Percentiles rank a stretch among this genome's conserved stretches.
These are phyloP conservation scores for Apodemia hepburni DNA, from an alignment of 2,888 invertebrate genomes.

Conservation along the genomic window DNA sequence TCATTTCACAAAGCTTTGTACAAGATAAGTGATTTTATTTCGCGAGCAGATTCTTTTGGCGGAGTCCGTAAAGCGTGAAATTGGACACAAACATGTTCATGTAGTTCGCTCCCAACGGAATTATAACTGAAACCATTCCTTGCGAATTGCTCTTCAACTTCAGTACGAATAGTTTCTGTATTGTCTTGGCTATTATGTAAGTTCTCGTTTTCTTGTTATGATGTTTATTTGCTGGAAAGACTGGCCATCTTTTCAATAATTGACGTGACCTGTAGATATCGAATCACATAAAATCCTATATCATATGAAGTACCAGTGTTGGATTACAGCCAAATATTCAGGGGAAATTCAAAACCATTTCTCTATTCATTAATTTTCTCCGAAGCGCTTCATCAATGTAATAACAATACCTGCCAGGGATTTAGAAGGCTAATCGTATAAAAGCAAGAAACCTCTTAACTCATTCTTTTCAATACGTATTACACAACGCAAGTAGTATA, in stretches of 20 bases:
- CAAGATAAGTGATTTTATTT: conserved; percentile 45
- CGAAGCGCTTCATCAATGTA: too few relatives aligned
- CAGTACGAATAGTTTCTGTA: conserved; percentile 11
- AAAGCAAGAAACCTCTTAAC: too few relatives aligned
- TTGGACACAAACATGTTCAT: conserved; percentile 60
- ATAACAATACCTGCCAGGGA: too few relatives aligned
- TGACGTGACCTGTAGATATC: background rate
- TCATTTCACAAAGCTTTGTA: conserved; percentile 30
- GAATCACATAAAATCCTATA: background rate
- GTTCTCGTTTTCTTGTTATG: conserved; percentile 4
- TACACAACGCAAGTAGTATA: too few relatives aligned
- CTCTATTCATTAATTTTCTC: too few relatives aligned
- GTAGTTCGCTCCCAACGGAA: conserved; percentile 33
- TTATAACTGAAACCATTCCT: conserved; percentile 27
- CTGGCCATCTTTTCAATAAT: background rate
- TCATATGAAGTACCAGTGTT: too few relatives aligned
- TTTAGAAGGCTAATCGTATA: too few relatives aligned
- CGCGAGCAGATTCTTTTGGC: conserved; percentile 45
- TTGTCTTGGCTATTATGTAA: conserved; percentile 10
- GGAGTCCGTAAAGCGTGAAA: conserved; percentile 59
- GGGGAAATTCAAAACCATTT: too few relatives aligned
- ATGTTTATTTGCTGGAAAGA: background rate
- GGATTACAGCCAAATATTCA: too few relatives aligned
- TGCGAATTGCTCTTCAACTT: conserved; percentile 15
- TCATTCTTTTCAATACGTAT: too few relatives aligned